Evolutionary conservation across 2,113 vertebrate species (phyloP), one percentile per base, ranked within the genome.

Genomic region (Australoheros scitulus): DNA sequence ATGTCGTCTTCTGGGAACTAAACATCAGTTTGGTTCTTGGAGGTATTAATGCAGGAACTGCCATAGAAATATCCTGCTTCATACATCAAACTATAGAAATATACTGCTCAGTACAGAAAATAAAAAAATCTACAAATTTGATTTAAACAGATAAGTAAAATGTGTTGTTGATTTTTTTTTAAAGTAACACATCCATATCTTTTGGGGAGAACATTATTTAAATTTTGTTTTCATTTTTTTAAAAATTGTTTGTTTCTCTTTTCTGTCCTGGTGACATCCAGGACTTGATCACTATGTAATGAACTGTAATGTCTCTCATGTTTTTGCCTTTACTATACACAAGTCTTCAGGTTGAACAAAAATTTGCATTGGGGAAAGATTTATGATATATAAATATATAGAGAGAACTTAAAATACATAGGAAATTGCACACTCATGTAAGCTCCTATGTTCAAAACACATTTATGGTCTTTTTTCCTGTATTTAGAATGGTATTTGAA

Each of bases 401-500:
- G 89, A 94, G 93, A 95, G 96, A 97, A 97, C 96, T 97, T 97
- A 94, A 93, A 95, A 93, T 96, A 97, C 96, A 97, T 98, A 98
- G 97, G 97, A 97, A 97, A 97, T 98, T 97, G 97, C 97, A 97
- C 97, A 97, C 96, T 96, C 96, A 96, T 97, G 97, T 98, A 96
- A 96, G 96, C 97, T 97, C 97, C 97, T 98, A 97, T 97, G 97
- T 96, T 98, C 97, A 90, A 97, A 97, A 97, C 96, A 97, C 97
- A 97, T 96, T 97, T 97, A 97, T 97, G 97, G 96, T 98, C 95
- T 97, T 97, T 97, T 97, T 97, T 97, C 97, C 97, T 98, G 97
- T 98, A 97, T 99, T 97, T 98, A 98, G 97, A 97, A 97, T 97
- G 97, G 97, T 98, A 97, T 98, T 97, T 97, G 97, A 98, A 98